phyloP scores from a whole-genome alignment of 2,888 invertebrate genomes.

The Clivina fossor region DNA sequence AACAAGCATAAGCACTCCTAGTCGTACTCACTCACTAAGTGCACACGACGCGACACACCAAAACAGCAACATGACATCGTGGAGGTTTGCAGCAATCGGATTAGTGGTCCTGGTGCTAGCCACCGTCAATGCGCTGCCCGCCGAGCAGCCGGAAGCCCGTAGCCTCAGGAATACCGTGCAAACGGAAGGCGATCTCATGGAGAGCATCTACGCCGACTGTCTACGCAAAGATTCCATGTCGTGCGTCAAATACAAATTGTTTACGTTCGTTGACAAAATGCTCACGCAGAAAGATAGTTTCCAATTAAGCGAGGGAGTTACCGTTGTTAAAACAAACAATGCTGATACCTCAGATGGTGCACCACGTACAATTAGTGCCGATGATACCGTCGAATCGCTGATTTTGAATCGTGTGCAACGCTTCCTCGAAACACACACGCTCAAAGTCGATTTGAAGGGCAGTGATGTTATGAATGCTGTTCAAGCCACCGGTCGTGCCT shows the following conservation, averaged over 20 bases:
- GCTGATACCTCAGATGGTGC: slow-evolving; percentile 73
- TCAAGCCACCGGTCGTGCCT: slow-evolving; percentile 75
- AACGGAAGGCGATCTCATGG: slow-evolving; percentile 77
- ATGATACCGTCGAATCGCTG: slow-evolving; percentile 66
- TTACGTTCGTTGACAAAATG: slow-evolving; percentile 84
- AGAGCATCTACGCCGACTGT: slow-evolving; percentile 75
- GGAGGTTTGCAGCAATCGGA: slow-evolving; percentile 54
- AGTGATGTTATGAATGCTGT: slow-evolving; percentile 80
- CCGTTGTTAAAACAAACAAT: slow-evolving; percentile 72
- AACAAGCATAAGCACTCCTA: slow-evolving; percentile 35
- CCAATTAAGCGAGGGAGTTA: slow-evolving; percentile 78
- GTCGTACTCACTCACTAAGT: too few relatives aligned
- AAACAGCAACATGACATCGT: slow-evolving; percentile 52
- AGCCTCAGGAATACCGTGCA: slow-evolving; percentile 60
- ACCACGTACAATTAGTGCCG: slow-evolving; percentile 69
- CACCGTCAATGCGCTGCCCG: slow-evolving; percentile 66
- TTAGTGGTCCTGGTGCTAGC: slow-evolving; percentile 59
- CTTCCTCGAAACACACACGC: slow-evolving; percentile 77
- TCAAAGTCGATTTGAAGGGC: slow-evolving; percentile 83
- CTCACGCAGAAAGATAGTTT: slow-evolving; percentile 78
- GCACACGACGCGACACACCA: too few relatives aligned
- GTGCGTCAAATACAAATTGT: slow-evolving; percentile 84
- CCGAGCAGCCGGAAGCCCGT: slow-evolving; percentile 60
- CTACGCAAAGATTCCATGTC: slow-evolving; percentile 79
- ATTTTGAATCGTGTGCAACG: slow-evolving; percentile 69